These are phyloP conservation scores for Tricholaema leucomelas DNA, from an alignment of 2,113 vertebrate species.

Conservation along the genomic window DNA sequence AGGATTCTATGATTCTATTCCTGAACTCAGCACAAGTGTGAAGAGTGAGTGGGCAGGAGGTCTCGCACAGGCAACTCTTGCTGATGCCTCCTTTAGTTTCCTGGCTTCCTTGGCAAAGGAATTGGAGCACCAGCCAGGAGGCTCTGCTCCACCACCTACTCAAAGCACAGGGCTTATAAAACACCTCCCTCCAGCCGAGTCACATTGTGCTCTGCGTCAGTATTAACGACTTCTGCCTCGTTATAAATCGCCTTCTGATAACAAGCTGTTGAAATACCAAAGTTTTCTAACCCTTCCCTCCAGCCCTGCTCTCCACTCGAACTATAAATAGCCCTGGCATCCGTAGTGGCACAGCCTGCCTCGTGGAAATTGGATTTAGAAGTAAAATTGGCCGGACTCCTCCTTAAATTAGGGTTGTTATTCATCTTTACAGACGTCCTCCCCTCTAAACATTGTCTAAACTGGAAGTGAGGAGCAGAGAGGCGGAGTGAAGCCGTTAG, in stretches of 20 bases:
- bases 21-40: fast-evolving
- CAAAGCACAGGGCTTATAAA: not conserved
- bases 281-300: not conserved
- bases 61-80: not conserved
- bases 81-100: not conserved
- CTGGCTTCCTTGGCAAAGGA: not conserved
- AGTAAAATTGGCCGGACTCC: conserved; percentile 25
- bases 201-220: not conserved
- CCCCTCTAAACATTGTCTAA: not conserved
- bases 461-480: not conserved
- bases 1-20: too few species aligned
- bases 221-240: not conserved
- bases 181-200: not conserved
- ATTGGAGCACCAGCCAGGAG: not conserved
- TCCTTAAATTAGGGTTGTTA: not conserved
- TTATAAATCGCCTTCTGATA: not conserved
- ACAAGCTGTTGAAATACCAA: not conserved
- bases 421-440: conserved; percentile 28
- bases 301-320: not conserved
- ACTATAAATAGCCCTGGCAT: conserved; percentile 66
- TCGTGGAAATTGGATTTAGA: conserved; percentile 45
- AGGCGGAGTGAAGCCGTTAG: not conserved
- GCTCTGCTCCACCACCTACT: not conserved
- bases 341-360: conserved; percentile 10
- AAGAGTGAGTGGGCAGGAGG: not conserved